Evolutionary conservation across 1,140 invertebrate genomes (phyloP), one percentile per base, ranked within the genome.

Genomic region (Danaus melanippus): DNA sequence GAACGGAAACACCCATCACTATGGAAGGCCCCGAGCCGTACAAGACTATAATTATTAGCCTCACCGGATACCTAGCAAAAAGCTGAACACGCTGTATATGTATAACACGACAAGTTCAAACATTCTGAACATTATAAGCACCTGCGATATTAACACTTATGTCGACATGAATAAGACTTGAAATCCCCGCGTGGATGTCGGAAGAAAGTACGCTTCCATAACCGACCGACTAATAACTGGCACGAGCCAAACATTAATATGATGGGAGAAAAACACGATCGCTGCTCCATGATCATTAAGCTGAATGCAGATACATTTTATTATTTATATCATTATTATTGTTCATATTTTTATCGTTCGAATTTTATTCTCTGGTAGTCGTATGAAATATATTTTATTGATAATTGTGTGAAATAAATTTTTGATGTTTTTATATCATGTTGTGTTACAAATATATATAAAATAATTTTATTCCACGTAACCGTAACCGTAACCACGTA

Each of bases 61-160:
- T 72, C 67, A 56, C 71, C 77, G 75, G 76, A 79, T 76, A 70
- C 67, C 60, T 65, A 66, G 66, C 76, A 81, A 81, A 79, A 81
- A 81, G 72, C 71, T 53, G 68, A 68, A 67, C 60, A 51, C 58
- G 60, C 66, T 66, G 49, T 64, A 64, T 55, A 64, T 56, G 52
- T 60, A 68, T 42, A 42, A 54, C n/a, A 17, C 53, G 39, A 53
- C 55, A 48, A 47, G 50, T 57, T 46, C 9, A 15, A 10, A 50
- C 43, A 11, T 41, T 41, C 43, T 15, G 17, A 43, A 53, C 17
- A 43, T 55, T 44, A 32, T 55, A 4, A 7, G 1, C 32, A 48
- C 48, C 58, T 32, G 12, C 45, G 17, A 66, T 58, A 66, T 50
- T 46, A 10, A 40, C 12, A 1, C 10, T 50, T 61, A 61, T 21